Evolutionary conservation across 92 coral and sea anemone genomes (phyloP).

Genomic region (Porites lobata): DNA sequence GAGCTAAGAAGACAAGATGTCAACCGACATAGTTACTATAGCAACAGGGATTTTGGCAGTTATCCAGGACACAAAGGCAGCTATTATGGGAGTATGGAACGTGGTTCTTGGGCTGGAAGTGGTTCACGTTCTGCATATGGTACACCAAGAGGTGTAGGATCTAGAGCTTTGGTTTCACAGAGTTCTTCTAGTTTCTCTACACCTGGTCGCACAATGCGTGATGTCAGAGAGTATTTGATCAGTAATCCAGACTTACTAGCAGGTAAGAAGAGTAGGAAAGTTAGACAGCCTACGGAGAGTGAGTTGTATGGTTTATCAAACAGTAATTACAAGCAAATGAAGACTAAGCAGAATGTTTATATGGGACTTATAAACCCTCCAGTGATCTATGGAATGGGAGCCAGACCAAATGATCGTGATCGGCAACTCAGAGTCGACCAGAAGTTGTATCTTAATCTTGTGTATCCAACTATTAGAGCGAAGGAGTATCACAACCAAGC

Average conservation of each 20-base stretch:
- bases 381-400: conserved; percentile 76
- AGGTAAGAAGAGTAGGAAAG: conserved; percentile 63
- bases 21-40: conserved; percentile 45
- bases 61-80: conserved; percentile 44
- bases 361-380: conserved; percentile 90
- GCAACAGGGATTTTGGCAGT: conserved; percentile 1
- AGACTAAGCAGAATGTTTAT: conserved; percentile 93
- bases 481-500: conserved; percentile 73
- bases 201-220: conserved; percentile 77
- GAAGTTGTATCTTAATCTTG: conserved; percentile 86
- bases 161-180: conserved; percentile 33
- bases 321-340: conserved; percentile 79
- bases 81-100: conserved; percentile 48
- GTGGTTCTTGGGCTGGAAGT: conserved; percentile 13
- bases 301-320: conserved; percentile 49
- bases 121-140: conserved; percentile 34
- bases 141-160: conserved; percentile 12
- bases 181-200: conserved; percentile 23
- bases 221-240: conserved; percentile 77
- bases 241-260: conserved; percentile 76
- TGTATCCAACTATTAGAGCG: conserved; percentile 74
- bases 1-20: conserved; percentile 41
- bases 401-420: conserved; percentile 69
- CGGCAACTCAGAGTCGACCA: conserved; percentile 86
- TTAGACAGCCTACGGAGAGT: conserved; percentile 41